phyloP scores from a whole-genome alignment of 2,113 vertebrate genomes.

The Cavia aperea region DNA sequence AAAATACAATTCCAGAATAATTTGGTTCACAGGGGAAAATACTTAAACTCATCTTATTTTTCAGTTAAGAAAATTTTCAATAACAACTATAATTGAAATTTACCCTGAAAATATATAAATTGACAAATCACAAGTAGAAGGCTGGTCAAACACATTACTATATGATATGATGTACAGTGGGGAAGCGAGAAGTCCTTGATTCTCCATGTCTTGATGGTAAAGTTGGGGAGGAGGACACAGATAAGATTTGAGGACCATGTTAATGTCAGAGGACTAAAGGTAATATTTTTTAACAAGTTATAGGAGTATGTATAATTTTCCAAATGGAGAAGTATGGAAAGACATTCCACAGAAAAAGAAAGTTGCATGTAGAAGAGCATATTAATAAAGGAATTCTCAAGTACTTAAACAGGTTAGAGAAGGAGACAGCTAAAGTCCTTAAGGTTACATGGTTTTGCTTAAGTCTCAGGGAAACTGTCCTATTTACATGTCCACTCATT shows the following conservation, averaged over 20 bases:
- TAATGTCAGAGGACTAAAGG: not conserved
- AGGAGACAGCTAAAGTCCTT: not conserved
- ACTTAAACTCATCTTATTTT: not conserved
- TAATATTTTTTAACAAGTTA: not conserved
- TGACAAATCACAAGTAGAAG: not conserved
- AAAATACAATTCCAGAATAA: not conserved
- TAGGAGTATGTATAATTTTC: not conserved
- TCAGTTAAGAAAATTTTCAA: not conserved
- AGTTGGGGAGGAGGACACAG: not conserved
- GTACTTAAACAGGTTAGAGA: not conserved
- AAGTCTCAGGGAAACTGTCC: not conserved
- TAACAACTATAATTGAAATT: not conserved
- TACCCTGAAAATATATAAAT: not conserved
- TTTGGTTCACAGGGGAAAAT: not conserved
- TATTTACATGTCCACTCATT: not conserved
- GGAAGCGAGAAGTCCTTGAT: not conserved
- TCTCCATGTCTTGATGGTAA: not conserved
- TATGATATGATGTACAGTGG: not conserved
- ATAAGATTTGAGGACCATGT: not conserved
- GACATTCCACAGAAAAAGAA: not conserved
- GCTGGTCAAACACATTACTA: not conserved
- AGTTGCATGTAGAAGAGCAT: not conserved
- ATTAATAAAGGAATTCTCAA: not conserved
- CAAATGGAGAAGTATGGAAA: not conserved
- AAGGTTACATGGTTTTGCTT: not conserved